A percentile compares a stretch with the other conserved stretches of the same genome.
phyloP scores from a whole-genome alignment of 2,113 vertebrate genomes.

The Anthoscopus minutus region DNA sequence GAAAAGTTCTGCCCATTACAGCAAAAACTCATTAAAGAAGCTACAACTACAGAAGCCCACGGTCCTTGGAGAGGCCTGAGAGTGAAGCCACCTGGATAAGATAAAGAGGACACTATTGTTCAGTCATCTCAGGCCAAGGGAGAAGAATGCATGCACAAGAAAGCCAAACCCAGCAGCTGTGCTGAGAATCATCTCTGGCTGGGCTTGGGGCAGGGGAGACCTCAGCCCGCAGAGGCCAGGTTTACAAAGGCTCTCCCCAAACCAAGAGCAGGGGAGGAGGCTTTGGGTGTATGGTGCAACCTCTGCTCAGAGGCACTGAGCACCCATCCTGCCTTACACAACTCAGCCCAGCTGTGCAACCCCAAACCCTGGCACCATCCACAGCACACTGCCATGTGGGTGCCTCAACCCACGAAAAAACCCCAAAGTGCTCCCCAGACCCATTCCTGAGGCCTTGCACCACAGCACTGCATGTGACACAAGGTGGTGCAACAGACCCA shows the following conservation, averaged over 20 bases:
- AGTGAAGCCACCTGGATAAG: too few species aligned
- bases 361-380: too few species aligned
- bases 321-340: background rate
- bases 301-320: background rate
- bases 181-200: background rate
- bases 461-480: background rate
- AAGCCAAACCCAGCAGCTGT: background rate
- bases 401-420: background rate
- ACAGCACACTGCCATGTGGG: rapidly evolving
- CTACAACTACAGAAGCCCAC: background rate
- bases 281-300: background rate
- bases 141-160: background rate
- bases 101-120: background rate
- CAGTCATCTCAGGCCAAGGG: background rate
- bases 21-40: background rate
- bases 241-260: background rate
- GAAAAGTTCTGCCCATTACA: background rate
- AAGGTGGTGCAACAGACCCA: background rate
- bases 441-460: background rate
- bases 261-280: background rate
- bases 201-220: too few species aligned
- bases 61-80: background rate
- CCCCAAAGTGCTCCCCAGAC: background rate
- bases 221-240: background rate
- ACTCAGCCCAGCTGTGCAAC: background rate